These are phyloP conservation scores for Brachionichthys hirsutus DNA, from an alignment of 2,113 vertebrate genomes.

Conservation along the genomic window DNA sequence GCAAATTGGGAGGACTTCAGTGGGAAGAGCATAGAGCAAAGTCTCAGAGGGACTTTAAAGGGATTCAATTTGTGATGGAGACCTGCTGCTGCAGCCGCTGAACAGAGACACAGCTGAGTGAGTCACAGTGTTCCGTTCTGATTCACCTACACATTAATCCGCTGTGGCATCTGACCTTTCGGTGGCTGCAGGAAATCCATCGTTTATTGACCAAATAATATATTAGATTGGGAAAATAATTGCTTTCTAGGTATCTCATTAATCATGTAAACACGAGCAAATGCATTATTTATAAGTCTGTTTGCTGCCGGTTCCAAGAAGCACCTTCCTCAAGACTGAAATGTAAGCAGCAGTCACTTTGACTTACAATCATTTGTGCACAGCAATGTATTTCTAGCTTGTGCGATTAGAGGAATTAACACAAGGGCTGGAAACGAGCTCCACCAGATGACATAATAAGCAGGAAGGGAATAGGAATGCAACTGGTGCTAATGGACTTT, in stretches of 20 bases:
- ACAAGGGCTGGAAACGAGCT: too few species aligned
- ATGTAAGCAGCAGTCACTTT: not conserved
- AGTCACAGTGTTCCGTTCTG: not conserved
- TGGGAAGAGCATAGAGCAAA: conserved; percentile 25
- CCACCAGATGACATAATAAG: too few species aligned
- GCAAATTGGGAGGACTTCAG: conserved; percentile 44
- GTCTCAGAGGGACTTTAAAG: conserved; percentile 48
- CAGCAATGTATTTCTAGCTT: not conserved
- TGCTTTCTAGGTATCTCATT: conserved; percentile 33
- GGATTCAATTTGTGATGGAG: conserved; percentile 35
- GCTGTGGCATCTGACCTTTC: conserved; percentile 38
- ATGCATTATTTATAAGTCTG: conserved; percentile 41
- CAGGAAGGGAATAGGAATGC: too few species aligned
- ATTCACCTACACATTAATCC: not conserved
- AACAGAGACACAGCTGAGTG: conserved; percentile 17
- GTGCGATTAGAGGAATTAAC: too few species aligned
- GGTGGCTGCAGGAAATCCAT: conserved; percentile 35
- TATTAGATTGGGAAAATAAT: conserved; percentile 47
- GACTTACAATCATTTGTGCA: too few species aligned
- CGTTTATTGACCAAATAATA: conserved; percentile 35
- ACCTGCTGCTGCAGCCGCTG: too few species aligned
- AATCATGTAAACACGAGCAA: conserved; percentile 43
- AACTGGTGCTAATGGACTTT: too few species aligned
- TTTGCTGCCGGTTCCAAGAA: conserved; percentile 6
- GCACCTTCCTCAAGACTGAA: conserved; percentile 3